Base-by-base conservation (phyloP, 2,113 vertebrate genomes). In the Phyllostomus hastatus region DNA sequence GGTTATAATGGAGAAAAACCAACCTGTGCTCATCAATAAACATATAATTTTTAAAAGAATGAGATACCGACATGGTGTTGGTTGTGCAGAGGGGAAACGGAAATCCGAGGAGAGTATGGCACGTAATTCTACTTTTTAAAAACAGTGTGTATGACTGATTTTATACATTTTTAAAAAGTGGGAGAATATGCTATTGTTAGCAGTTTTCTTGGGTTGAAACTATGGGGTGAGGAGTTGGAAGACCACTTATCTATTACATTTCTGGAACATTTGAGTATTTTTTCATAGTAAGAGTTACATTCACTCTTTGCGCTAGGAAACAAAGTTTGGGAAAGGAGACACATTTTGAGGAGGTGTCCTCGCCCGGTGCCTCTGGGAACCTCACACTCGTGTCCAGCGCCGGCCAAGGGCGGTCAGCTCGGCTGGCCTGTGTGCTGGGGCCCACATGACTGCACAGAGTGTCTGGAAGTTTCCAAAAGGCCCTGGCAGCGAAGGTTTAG, bases 311-410 rank as follows among this genome's bases (percentile, higher is more conserved):
- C 31, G n/a, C 31, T 7, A 52, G 43, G 35, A 61, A 52, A 54
- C 16, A 24, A 81, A 59, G 50, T 46, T 43, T 54, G 22, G n/a
- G 67, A 16, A 70, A 28, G 10, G 61, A n/a, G 19, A 66, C n/a
- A 38, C 0, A 2, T 81, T 81, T 85, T 43, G 33, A 24, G 16
- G 5, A 72, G 17, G 59, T 14, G 26, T 38, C 66, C 66, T 72
- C 2, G 2, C 33, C 79, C 2, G 2, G 0, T 12, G n/a, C 10
- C 10, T n/a, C 93, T 2, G 28, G 7, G 78, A 70, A 0, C 24
- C 35, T 75, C n/a, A 7, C 31, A 3, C 4, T 4, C 4, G 7
- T 10, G 20, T 61, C 28, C 15, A 10, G 22, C 11, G 28, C 69
- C 2, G 3, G 31, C 17, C 4, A 24, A 57, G 43, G 16, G 9